phyloP scores from a whole-genome alignment of 1,140 invertebrate genomes.

The Bombus haemorrhoidalis region DNA sequence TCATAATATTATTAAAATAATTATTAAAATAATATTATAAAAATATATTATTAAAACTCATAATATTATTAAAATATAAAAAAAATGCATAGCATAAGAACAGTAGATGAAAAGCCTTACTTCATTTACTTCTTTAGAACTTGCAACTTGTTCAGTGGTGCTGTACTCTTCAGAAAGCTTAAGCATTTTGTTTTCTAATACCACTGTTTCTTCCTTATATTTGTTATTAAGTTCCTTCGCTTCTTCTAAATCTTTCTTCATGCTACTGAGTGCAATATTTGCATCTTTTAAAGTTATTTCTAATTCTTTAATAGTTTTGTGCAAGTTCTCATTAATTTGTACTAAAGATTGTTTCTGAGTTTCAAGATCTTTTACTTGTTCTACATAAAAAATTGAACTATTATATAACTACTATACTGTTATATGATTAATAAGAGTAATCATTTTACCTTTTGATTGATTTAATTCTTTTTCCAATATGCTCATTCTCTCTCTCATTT shows the following conservation, averaged over 20 bases:
- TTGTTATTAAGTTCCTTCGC: slow-evolving; percentile 36
- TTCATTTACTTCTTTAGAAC: slow-evolving; percentile 31
- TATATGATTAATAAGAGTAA: slow-evolving; percentile 5
- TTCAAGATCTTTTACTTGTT: slow-evolving; percentile 40
- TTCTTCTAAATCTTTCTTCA: slow-evolving; percentile 47
- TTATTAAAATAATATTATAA: too few relatives aligned
- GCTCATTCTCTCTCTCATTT: slow-evolving; percentile 44
- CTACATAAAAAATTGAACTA: slow-evolving; percentile 27
- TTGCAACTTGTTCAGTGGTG: not conserved
- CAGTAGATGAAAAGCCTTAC: slow-evolving; percentile 22
- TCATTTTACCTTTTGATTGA: slow-evolving; percentile 55
- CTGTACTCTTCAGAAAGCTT: slow-evolving; percentile 11
- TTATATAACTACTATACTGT: not conserved
- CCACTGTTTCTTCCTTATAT: slow-evolving; percentile 55
- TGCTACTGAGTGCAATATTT: slow-evolving; percentile 40
- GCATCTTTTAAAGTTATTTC: slow-evolving; percentile 61
- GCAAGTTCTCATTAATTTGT: slow-evolving; percentile 55
- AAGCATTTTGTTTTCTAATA: slow-evolving; percentile 59
- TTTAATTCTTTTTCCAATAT: slow-evolving; percentile 62
- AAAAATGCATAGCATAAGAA: slow-evolving; percentile 13
- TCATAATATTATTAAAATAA: too few relatives aligned
- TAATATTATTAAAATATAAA: not conserved
- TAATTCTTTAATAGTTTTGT: slow-evolving; percentile 63
- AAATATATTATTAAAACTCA: too few relatives aligned
- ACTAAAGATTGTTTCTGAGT: slow-evolving; percentile 60